phyloP scores from a whole-genome alignment of 2,113 vertebrate genomes.

The Podilymbus podiceps region DNA sequence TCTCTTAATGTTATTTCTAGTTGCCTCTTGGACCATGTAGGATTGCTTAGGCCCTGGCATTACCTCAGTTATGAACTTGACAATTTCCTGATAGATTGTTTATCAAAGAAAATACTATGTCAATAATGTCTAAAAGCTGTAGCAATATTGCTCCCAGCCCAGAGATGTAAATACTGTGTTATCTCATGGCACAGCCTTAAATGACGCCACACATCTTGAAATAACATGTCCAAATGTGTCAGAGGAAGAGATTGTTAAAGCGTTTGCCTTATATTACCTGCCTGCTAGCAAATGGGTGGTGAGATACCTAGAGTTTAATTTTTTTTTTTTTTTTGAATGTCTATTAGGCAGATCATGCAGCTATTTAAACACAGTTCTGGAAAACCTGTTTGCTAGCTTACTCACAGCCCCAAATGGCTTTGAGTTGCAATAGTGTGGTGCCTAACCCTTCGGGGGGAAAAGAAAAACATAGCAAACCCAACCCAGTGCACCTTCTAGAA shows the following conservation, averaged over 20 bases:
- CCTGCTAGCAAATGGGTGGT: conserved; percentile 67
- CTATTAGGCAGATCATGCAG: conserved; percentile 58
- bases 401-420: conserved; percentile 36
- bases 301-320: conserved; percentile 44
- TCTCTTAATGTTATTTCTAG: neutral
- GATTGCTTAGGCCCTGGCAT: neutral
- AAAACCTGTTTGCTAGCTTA: conserved; percentile 64
- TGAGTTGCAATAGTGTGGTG: conserved; percentile 24
- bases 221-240: conserved; percentile 70
- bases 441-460: conserved; percentile 22
- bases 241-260: conserved; percentile 59
- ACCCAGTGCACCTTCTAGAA: conserved; percentile 56
- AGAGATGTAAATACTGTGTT: conserved; percentile 54
- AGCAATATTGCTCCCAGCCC: conserved; percentile 34
- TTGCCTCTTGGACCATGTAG: neutral
- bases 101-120: conserved; percentile 43
- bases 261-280: conserved; percentile 66
- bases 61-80: conserved; percentile 6
- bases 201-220: conserved; percentile 66
- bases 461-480: conserved; percentile 39
- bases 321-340: neutral
- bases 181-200: conserved; percentile 63
- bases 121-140: conserved; percentile 42
- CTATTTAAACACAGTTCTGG: conserved; percentile 51
- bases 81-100: conserved; percentile 33